Evolutionary conservation across 2,797 vertebrate species (phyloP).

Genomic region (Argentina silus): DNA sequence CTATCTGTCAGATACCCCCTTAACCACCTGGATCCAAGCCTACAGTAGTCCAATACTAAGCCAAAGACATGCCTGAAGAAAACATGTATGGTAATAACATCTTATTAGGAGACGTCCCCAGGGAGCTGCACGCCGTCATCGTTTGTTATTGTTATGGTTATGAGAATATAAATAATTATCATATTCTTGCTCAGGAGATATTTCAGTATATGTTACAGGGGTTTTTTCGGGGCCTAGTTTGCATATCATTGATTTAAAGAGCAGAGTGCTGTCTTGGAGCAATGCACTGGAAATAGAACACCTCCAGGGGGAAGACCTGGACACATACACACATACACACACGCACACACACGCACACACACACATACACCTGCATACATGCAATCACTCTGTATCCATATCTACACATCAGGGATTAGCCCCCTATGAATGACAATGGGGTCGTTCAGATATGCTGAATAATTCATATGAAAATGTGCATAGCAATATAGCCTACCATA

Average conservation of each 20-base stretch:
- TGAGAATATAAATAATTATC: constrained; percentile 47
- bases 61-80: no score
- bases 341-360: constrained; percentile 20
- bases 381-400: constrained; percentile 15
- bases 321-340: constrained; percentile 22
- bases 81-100: constrained; percentile 52
- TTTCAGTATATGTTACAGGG: constrained; percentile 59
- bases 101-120: background rate
- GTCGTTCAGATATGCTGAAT: constrained; percentile 35
- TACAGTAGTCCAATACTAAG: no score
- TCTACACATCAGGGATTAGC: constrained; percentile 27
- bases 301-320: constrained; percentile 14
- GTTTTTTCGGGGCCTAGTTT: constrained; percentile 52
- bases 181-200: constrained; percentile 51
- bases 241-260: constrained; percentile 69
- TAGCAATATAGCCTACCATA: background rate
- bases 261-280: constrained; percentile 27
- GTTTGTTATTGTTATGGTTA: constrained; percentile 47
- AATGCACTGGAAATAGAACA: constrained; percentile 23
- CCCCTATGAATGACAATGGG: constrained; percentile 36
- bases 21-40: no score
- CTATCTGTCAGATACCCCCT: background rate
- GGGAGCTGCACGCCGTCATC: constrained; percentile 1
- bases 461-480: constrained; percentile 32
- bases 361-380: constrained; percentile 30